A percentile compares a stretch with the other conserved stretches of the same genome.
Conservation (phyloP, 2,888 invertebrate genomes). For the Lydus trimaculatus region DNA sequence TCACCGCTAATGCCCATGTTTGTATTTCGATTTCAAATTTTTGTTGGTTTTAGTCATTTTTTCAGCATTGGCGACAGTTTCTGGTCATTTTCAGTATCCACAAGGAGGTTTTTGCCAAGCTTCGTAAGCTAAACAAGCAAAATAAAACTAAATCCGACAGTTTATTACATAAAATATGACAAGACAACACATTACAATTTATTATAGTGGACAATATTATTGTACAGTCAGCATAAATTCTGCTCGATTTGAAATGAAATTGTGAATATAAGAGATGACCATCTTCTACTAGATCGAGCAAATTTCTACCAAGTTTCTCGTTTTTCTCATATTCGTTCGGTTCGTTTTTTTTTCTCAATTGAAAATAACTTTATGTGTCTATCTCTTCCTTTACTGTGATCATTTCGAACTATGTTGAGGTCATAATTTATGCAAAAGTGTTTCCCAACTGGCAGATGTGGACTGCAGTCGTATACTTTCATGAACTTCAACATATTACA, state of each 20-base stretch:
- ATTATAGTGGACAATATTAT: background rate
- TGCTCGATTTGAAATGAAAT: background rate
- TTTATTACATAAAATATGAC: background rate
- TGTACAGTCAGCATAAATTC: background rate
- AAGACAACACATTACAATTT: background rate
- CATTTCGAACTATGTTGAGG: slow-evolving; percentile 41
- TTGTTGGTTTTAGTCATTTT: too few relatives aligned
- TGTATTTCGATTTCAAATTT: too few relatives aligned
- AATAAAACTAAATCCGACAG: background rate
- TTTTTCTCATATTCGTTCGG: background rate
- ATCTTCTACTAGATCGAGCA: background rate
- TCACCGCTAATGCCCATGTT: too few relatives aligned
- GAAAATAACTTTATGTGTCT: background rate
- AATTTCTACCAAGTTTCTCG: too few relatives aligned
- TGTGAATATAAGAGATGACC: background rate
- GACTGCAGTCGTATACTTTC: slow-evolving; percentile 24
- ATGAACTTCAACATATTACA: background rate
- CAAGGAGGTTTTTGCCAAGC: too few relatives aligned
- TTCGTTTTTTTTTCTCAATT: background rate
- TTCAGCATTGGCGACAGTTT: too few relatives aligned
- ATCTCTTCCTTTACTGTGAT: slow-evolving; percentile 22
- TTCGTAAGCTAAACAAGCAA: too few relatives aligned
- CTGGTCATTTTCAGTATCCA: too few relatives aligned
- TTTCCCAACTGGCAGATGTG: slow-evolving; percentile 38
- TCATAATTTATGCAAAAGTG: slow-evolving; percentile 52